Conservation (phyloP, 2,113 vertebrate genomes). For the Microcebus tavaratra region DNA sequence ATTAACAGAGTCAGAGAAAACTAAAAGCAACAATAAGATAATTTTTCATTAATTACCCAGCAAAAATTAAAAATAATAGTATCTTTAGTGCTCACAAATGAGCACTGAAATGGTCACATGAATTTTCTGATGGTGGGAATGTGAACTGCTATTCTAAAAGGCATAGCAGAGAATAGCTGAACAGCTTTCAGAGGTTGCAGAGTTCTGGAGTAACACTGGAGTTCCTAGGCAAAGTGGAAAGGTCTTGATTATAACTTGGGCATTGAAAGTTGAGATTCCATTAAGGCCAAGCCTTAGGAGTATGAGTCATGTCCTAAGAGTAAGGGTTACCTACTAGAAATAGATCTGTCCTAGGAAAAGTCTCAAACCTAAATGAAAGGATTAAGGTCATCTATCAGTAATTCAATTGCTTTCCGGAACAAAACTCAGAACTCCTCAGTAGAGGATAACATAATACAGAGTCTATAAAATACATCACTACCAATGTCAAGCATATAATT, state of each 20-base stretch:
- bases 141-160: neutral
- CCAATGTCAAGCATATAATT: neutral
- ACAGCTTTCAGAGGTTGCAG: neutral
- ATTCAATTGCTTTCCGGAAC: neutral
- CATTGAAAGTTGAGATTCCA: neutral
- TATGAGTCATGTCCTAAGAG: neutral
- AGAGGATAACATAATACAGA: neutral
- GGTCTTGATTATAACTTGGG: neutral
- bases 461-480: neutral
- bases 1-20: neutral
- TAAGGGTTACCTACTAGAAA: neutral
- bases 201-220: neutral
- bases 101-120: neutral
- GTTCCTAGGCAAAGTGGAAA: neutral
- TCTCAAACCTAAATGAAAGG: neutral
- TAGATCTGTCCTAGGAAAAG: neutral
- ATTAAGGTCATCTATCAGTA: neutral
- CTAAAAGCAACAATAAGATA: neutral
- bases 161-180: neutral
- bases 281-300: neutral
- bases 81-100: neutral
- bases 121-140: neutral
- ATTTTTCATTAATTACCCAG: neutral
- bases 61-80: neutral
- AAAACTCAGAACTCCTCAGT: neutral